Conservation (phyloP, 2,888 invertebrate species). For the Caenorhabditis sp. region DNA sequence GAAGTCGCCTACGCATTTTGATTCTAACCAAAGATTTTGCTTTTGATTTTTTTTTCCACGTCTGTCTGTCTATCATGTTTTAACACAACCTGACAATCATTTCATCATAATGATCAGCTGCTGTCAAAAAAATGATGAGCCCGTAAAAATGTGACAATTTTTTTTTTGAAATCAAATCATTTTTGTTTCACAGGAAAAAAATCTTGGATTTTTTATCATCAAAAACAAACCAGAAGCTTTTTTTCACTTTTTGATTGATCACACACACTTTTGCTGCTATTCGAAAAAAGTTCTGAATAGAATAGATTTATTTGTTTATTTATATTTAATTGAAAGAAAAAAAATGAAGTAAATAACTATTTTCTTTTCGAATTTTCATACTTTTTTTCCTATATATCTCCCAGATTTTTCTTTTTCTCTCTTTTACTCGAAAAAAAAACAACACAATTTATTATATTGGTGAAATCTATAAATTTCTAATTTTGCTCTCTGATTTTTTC, state of each 20-base stretch:
- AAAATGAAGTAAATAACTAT: slow-evolving; percentile 15
- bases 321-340: background rate
- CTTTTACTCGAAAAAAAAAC: background rate
- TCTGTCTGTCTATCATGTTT: no score
- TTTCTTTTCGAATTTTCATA: slow-evolving; percentile 5
- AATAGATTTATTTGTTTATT: background rate
- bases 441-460: background rate
- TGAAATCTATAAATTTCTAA: background rate
- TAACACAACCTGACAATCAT: slow-evolving; percentile 1
- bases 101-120: background rate
- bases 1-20: background rate
- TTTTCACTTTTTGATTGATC: slow-evolving; percentile 4
- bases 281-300: background rate
- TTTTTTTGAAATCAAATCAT: background rate
- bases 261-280: slow-evolving; percentile 4
- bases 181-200: background rate
- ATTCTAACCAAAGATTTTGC: background rate
- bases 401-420: background rate
- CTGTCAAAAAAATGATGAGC: background rate
- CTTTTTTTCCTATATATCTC: background rate
- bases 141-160: background rate
- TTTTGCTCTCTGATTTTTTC: background rate
- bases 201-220: background rate
- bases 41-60: background rate
- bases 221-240: background rate